Evolutionary conservation across 2,888 invertebrate species (phyloP), one percentile per base, ranked within the genome.

Genomic region (Noctua janthe): DNA sequence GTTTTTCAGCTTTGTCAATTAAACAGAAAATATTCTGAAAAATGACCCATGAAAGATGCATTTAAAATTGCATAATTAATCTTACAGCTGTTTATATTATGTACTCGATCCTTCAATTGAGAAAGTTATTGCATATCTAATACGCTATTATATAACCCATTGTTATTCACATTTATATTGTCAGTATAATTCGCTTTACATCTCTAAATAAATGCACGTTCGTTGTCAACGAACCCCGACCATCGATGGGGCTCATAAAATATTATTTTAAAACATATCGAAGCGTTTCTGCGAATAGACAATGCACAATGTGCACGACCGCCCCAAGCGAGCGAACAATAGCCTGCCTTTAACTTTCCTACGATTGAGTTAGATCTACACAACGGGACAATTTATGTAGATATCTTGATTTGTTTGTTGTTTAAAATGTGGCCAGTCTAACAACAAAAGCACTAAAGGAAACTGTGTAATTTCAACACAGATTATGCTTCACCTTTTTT

Each of bases 301-400:
- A 96, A 96, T 96, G 94, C 91, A 95, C 95, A 95, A 95, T 94
- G 94, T 90, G 93, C 94, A 93, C 94, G 95, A 95, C 92, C 91
- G 93, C 94, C 92, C 89, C 88, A 80, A 92, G 94, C 91, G 71
- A 81, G 79, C 73, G 87, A 93, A 95, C 94, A 94, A 95, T 94
- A 92, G 88, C 82, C 43, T 91, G 92, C 92, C 91, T 92, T 90
- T 90, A 92, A 88, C 91, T 90, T 90, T 91, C 88, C 89, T 92
- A 90, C 89, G 91, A 92, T 84, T 91, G 87, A 92, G 90, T 91
- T 91, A 92, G 91, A 92, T 93, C 90, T 81, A 54, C 51, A 86
- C 90, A 92, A 92, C 92, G 91, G 92, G 89, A 92, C 90, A 90
- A 82, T 89, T 89, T 89, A 89, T 89, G 77, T 82, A 80, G 71